These are phyloP conservation scores for Halesus radiatus DNA, from an alignment of 1,140 invertebrate species.

Conservation along the genomic window DNA sequence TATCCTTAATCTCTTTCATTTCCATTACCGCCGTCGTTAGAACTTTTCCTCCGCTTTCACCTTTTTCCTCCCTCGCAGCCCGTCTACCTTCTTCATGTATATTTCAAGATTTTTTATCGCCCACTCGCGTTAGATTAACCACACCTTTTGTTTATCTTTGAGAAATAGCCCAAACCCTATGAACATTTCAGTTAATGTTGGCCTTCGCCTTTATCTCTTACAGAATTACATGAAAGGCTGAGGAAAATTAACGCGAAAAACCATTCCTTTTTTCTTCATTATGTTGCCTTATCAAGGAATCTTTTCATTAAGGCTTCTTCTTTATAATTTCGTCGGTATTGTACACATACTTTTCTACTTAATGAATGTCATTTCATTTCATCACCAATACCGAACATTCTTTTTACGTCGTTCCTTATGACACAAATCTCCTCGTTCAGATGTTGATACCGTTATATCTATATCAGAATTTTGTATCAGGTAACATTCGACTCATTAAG, in stretches of 20 bases:
- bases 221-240: conserved; percentile 30
- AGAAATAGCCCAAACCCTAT: conserved; percentile 42
- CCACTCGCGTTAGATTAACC: conserved; percentile 52
- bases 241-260: conserved; percentile 24
- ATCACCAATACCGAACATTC: too few species aligned
- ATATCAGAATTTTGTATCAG: too few species aligned
- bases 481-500: too few species aligned
- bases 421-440: too few species aligned
- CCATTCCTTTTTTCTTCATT: conserved; percentile 24
- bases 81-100: conserved; percentile 41
- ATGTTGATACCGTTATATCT: too few species aligned
- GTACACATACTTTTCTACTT: background rate
- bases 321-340: conserved; percentile 13
- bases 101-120: conserved; percentile 53
- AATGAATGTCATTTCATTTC: conserved; percentile 1
- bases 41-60: conserved; percentile 45
- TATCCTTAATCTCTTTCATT: conserved; percentile 58
- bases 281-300: conserved; percentile 14
- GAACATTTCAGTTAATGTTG: conserved; percentile 42
- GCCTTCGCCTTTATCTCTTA: conserved; percentile 41
- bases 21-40: conserved; percentile 56
- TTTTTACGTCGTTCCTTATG: too few species aligned
- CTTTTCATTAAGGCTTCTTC: conserved; percentile 31
- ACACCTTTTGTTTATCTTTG: conserved; percentile 49
- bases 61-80: conserved; percentile 24